These are phyloP conservation scores for Egretta garzetta DNA, from an alignment of 2,113 vertebrate genomes.

Conservation along the genomic window DNA sequence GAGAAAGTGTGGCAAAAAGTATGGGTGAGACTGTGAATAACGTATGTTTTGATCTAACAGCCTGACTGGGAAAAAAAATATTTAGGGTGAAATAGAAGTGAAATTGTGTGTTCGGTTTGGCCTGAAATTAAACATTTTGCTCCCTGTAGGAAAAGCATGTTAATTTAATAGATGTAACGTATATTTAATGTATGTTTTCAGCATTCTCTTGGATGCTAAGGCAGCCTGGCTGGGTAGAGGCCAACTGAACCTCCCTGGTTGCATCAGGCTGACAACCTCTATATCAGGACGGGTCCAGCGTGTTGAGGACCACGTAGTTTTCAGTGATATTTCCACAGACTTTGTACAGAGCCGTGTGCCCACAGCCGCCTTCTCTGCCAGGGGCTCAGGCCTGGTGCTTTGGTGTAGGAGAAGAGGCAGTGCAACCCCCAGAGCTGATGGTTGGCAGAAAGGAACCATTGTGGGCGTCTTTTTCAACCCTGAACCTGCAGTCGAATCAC, in stretches of 20 bases:
- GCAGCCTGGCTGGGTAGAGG: background rate
- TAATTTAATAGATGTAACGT: background rate
- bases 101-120: background rate
- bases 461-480: background rate
- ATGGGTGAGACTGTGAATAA: background rate
- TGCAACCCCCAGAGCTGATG: fast-evolving
- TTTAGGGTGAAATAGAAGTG: background rate
- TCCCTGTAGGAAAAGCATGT: background rate
- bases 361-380: background rate
- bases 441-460: background rate
- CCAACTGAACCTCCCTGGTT: background rate
- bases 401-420: background rate
- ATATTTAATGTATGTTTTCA: background rate
- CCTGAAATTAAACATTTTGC: background rate
- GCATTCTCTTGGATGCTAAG: background rate
- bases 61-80: background rate
- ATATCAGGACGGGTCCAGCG: background rate
- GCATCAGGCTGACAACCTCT: background rate
- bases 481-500: background rate
- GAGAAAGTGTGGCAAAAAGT: background rate
- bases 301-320: background rate
- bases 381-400: background rate
- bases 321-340: background rate
- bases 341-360: background rate
- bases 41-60: background rate